Conservation (phyloP, 2,113 vertebrate species). For the Prionailurus bengalensis region DNA sequence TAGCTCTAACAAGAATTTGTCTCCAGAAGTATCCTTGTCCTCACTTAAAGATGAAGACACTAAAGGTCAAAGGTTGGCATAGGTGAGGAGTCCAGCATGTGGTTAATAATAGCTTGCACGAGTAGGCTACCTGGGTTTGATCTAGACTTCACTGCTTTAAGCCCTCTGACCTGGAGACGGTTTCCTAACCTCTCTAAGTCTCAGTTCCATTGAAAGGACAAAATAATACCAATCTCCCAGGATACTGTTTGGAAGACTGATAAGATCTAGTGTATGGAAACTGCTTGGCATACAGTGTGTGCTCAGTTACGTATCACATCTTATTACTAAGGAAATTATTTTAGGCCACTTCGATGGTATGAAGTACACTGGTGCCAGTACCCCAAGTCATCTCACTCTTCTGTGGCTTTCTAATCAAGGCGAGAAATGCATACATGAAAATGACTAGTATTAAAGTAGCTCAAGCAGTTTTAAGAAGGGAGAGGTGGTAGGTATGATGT, state of each 20-base stretch:
- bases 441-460: neutral
- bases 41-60: constrained; percentile 2
- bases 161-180: neutral
- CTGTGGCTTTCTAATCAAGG: neutral
- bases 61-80: neutral
- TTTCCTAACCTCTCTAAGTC: constrained; percentile 13
- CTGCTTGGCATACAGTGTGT: neutral
- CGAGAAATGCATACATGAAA: neutral
- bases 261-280: neutral
- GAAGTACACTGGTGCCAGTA: neutral
- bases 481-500: neutral
- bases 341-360: neutral
- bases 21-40: neutral
- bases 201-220: constrained; percentile 34
- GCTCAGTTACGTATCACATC: neutral
- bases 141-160: neutral
- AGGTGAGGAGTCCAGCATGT: neutral
- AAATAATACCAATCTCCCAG: neutral
- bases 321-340: neutral
- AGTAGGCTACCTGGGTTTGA: neutral
- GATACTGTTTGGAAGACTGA: neutral
- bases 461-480: constrained; percentile 31
- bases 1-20: neutral
- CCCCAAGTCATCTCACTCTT: neutral
- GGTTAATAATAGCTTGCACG: neutral